A percentile compares a stretch with the other conserved stretches of the same genome.
Conservation (phyloP, 2,888 invertebrate species). For the Aquatica leii region DNA sequence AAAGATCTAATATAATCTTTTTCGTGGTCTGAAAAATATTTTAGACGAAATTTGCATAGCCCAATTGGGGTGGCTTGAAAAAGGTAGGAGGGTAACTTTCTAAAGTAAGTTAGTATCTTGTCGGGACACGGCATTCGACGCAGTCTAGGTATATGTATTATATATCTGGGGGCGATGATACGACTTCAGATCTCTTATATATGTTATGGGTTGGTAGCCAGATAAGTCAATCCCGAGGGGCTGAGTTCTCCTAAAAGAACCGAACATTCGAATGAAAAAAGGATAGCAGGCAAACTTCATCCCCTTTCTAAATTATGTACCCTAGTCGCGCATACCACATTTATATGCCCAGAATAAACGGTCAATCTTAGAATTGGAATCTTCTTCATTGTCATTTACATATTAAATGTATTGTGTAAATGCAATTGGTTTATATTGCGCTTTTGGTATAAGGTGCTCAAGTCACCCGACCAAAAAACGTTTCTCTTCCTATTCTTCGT, state of each 20-base stretch:
- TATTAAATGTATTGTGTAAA: slow-evolving; percentile 41
- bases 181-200: slow-evolving; percentile 44
- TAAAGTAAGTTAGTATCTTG: slow-evolving; percentile 37
- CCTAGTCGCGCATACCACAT: slow-evolving; percentile 46
- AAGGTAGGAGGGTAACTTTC: slow-evolving; percentile 34
- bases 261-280: slow-evolving; percentile 41
- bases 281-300: slow-evolving; percentile 41
- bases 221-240: slow-evolving; percentile 46
- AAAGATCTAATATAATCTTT: slow-evolving; percentile 35
- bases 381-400: slow-evolving; percentile 40
- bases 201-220: slow-evolving; percentile 44
- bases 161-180: slow-evolving; percentile 42
- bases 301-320: slow-evolving; percentile 47
- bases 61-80: slow-evolving; percentile 33
- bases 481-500: not conserved
- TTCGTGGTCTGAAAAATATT: slow-evolving; percentile 34
- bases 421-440: slow-evolving; percentile 14
- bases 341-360: slow-evolving; percentile 48
- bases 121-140: slow-evolving; percentile 34
- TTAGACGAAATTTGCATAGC: slow-evolving; percentile 37
- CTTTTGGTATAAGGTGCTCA: slow-evolving; percentile 13
- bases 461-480: not conserved
- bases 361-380: slow-evolving; percentile 46
- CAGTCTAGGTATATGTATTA: slow-evolving; percentile 38
- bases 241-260: slow-evolving; percentile 41